phyloP scores from a whole-genome alignment of 2,888 invertebrate species.

The Abscondita cerata region DNA sequence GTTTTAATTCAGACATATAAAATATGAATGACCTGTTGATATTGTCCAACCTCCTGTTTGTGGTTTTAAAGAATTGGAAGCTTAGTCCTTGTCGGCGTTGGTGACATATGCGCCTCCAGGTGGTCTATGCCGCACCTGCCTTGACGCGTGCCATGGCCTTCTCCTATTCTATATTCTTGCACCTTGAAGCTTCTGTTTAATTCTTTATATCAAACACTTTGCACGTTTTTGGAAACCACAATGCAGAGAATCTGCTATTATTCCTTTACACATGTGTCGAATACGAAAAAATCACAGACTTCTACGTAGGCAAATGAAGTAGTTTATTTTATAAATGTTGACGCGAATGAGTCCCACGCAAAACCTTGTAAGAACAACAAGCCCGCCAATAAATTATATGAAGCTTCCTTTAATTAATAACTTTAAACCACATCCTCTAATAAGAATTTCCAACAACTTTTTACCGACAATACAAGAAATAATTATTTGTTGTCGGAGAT shows the following conservation, averaged over 20 bases:
- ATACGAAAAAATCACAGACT: conserved; percentile 1
- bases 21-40: conserved; percentile 25
- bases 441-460: neutral
- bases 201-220: conserved; percentile 22
- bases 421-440: too few relatives aligned
- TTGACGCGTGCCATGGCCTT: conserved; percentile 42
- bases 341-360: too few relatives aligned
- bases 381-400: too few relatives aligned
- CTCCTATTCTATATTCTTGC: conserved; percentile 27
- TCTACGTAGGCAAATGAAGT: neutral
- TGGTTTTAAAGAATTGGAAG: conserved; percentile 34
- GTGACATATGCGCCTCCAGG: conserved; percentile 46
- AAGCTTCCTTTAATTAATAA: too few relatives aligned
- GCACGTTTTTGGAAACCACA: conserved; percentile 29
- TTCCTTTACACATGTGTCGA: neutral
- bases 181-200: conserved; percentile 26
- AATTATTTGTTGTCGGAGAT: conserved; percentile 2
- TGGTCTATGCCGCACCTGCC: conserved; percentile 43
- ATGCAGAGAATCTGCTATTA: conserved; percentile 10
- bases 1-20: conserved; percentile 16
- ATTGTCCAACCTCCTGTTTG: conserved; percentile 29
- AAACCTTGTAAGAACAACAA: too few relatives aligned
- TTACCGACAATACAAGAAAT: neutral
- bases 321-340: too few relatives aligned
- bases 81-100: conserved; percentile 27